A percentile compares a stretch with the other conserved stretches of the same genome.
Conservation (phyloP, 2,797 vertebrate genomes). For the Lacerta agilis region DNA sequence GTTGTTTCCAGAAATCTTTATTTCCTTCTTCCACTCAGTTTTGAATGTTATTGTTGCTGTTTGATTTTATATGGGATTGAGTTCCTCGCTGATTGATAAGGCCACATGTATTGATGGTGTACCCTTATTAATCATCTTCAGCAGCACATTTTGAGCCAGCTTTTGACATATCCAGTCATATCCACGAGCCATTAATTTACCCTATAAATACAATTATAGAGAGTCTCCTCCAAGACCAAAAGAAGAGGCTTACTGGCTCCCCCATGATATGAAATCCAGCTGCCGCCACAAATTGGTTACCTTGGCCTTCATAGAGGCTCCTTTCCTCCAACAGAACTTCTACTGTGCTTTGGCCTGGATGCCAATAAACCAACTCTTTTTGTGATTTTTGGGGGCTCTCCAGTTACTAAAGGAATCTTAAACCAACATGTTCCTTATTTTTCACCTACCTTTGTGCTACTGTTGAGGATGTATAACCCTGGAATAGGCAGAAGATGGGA, state of each 20-base stretch:
- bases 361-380: not conserved
- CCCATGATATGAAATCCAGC: slow-evolving; percentile 24
- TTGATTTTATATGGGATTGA: not conserved
- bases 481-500: not conserved
- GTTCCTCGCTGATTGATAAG: not conserved
- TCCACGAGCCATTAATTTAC: slow-evolving; percentile 7
- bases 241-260: not conserved
- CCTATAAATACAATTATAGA: not conserved
- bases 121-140: not conserved
- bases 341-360: not conserved
- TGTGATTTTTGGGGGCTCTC: slow-evolving; percentile 9
- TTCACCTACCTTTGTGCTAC: slow-evolving; percentile 17
- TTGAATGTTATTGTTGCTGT: not conserved
- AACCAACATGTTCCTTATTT: not conserved
- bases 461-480: not conserved
- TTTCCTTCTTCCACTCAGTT: not conserved
- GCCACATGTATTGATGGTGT: not conserved
- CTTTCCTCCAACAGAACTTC: not conserved
- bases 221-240: not conserved
- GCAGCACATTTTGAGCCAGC: not conserved
- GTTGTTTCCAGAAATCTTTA: not conserved
- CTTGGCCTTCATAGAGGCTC: not conserved
- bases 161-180: not conserved
- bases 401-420: slow-evolving; percentile 1
- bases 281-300: slow-evolving; percentile 14